Evolutionary conservation across 2,113 vertebrate species (phyloP).

Genomic region (Ia io): DNA sequence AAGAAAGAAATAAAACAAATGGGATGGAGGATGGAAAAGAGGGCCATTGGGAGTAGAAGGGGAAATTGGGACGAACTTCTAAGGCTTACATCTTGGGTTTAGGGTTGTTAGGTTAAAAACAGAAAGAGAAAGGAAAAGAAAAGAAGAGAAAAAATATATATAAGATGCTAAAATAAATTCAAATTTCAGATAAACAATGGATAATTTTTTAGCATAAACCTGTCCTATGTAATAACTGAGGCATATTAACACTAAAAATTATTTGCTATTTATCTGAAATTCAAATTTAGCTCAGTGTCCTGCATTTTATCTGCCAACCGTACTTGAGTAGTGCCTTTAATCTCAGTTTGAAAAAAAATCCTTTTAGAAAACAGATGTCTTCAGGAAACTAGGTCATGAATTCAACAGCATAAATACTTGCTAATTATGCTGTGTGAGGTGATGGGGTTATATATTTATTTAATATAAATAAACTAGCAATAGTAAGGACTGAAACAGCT

Average conservation of each 20-base stretch:
- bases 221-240: not conserved
- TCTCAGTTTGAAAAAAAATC: conserved; percentile 43
- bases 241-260: not conserved
- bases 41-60: not conserved
- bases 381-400: conserved; percentile 63
- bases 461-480: conserved; percentile 33
- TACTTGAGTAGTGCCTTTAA: conserved; percentile 21
- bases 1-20: not conserved
- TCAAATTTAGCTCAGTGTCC: not conserved
- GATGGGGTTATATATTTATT: conserved; percentile 31
- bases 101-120: not conserved
- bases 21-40: not conserved
- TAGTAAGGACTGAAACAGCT: not conserved
- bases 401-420: conserved; percentile 48
- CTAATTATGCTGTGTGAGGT: conserved; percentile 30
- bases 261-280: conserved; percentile 22
- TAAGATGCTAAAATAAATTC: not conserved
- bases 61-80: not conserved
- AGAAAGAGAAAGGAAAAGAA: too few species aligned
- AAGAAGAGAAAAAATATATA: not conserved
- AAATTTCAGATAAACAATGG: not conserved
- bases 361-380: conserved; percentile 68
- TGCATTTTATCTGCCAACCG: conserved; percentile 18
- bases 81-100: not conserved
- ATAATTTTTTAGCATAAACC: not conserved